Conservation (phyloP, 2,113 vertebrate species). For the Chlamydotis undulata region DNA sequence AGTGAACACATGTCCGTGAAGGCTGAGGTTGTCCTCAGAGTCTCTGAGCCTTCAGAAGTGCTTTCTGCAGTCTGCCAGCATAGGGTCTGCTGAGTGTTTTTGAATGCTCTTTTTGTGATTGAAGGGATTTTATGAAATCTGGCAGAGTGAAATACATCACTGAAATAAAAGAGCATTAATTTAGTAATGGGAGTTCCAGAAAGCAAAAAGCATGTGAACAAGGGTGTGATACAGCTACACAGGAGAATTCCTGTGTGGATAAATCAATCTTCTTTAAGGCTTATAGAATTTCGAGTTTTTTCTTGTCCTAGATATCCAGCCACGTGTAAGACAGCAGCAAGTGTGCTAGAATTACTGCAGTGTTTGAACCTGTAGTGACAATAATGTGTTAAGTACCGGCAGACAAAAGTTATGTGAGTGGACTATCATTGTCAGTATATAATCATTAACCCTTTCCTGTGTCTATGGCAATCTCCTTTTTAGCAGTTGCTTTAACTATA, state of each 20-base stretch:
- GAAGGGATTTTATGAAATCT: background rate
- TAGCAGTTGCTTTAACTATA: background rate
- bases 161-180: slow-evolving; percentile 8
- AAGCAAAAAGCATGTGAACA: background rate
- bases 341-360: slow-evolving; percentile 66
- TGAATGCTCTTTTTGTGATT: background rate
- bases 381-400: background rate
- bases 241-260: background rate
- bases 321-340: slow-evolving; percentile 77
- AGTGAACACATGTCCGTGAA: background rate
- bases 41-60: background rate
- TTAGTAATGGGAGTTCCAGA: background rate
- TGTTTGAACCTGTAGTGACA: slow-evolving; percentile 34
- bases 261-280: slow-evolving; percentile 2
- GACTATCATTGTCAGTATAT: background rate
- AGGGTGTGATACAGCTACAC: background rate
- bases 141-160: background rate
- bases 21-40: background rate
- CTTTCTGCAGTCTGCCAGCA: background rate
- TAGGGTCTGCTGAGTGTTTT: background rate
- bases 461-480: background rate
- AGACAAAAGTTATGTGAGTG: background rate
- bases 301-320: slow-evolving; percentile 79
- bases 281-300: slow-evolving; percentile 67
- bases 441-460: slow-evolving; percentile 23